A percentile compares a stretch with the other conserved stretches of the same genome.
These are phyloP conservation scores for Stegastes partitus DNA, from an alignment of 2,113 vertebrate species.

Conservation along the genomic window DNA sequence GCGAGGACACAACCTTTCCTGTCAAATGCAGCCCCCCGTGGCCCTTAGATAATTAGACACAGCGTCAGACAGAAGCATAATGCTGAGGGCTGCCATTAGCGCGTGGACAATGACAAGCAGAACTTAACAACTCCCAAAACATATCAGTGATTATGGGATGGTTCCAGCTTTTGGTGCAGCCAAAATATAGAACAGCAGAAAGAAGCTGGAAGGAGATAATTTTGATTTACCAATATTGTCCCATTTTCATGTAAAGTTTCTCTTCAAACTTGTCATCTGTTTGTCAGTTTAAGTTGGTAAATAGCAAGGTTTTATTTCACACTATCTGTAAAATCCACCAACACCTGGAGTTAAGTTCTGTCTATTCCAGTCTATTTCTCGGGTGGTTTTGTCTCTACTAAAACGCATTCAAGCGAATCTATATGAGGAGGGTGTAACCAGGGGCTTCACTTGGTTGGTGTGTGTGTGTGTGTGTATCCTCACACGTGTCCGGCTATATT, in stretches of 20 bases:
- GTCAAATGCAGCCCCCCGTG: conserved; percentile 41
- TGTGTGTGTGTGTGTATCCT: conserved; percentile 14
- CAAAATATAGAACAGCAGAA: background rate
- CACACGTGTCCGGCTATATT: conserved; percentile 47
- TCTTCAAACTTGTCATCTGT: no score
- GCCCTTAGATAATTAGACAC: conserved; percentile 57
- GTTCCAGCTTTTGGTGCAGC: background rate
- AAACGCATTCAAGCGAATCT: background rate
- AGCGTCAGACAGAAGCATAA: conserved; percentile 37
- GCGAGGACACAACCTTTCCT: conserved; percentile 64
- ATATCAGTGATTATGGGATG: background rate
- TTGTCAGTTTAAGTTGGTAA: no score
- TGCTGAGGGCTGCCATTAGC: conserved; percentile 52
- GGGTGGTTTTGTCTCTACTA: background rate
- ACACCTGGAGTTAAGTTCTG: background rate
- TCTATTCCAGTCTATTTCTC: background rate
- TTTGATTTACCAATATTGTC: no score
- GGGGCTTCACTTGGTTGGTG: background rate
- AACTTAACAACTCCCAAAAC: conserved; percentile 10
- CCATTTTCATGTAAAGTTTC: no score
- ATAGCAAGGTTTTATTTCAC: background rate
- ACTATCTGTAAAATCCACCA: background rate
- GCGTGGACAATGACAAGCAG: conserved; percentile 26
- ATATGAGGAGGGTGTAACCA: conserved; percentile 5
- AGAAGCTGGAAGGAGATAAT: background rate